Percentiles rank a stretch among this genome's conserved stretches.
Evolutionary conservation across 2,888 invertebrate species (phyloP).

Genomic region (Ichneumoninae sp.): DNA sequence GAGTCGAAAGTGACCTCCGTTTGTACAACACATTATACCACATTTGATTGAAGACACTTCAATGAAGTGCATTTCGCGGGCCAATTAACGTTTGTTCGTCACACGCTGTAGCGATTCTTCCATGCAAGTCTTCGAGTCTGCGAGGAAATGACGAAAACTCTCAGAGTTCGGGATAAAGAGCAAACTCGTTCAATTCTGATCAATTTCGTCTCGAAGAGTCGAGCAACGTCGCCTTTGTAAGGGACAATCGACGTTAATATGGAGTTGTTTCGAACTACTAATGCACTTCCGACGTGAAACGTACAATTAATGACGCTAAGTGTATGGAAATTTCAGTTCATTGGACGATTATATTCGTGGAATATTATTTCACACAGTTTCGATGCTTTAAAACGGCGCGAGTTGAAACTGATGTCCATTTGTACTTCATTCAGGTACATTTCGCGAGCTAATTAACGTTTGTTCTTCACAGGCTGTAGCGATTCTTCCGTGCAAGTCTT

Average conservation of each 20-base stretch:
- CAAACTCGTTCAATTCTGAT: not conserved
- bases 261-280: no score
- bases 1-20: no score
- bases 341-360: no score
- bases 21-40: no score
- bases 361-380: no score
- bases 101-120: not conserved
- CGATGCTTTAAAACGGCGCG: no score
- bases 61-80: not conserved
- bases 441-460: not conserved
- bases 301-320: no score
- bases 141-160: not conserved
- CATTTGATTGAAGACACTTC: no score
- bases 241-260: not conserved
- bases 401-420: no score
- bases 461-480: not conserved
- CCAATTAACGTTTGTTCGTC: not conserved
- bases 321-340: no score
- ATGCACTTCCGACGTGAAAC: no score
- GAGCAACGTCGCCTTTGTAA: not conserved
- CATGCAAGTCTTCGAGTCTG: not conserved
- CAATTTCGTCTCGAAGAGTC: not conserved
- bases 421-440: not conserved
- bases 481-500: not conserved
- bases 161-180: not conserved